Percentiles rank a stretch among this genome's conserved stretches.
phyloP scores from a whole-genome alignment of 2,888 invertebrate genomes.

The Agrotis clavis region DNA sequence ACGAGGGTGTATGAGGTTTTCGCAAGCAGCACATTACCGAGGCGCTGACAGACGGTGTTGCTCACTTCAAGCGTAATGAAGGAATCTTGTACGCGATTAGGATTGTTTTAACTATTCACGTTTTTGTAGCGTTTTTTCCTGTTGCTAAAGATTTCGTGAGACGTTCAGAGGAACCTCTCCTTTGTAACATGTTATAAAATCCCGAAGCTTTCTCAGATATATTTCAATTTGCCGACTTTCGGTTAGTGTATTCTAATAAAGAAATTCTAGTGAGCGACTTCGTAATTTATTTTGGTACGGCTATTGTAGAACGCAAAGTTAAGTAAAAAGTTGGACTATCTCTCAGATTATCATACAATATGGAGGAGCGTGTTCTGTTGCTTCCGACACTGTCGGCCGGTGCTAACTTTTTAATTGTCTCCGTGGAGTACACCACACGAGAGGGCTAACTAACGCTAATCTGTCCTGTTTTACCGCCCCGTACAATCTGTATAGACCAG shows the following conservation, averaged over 20 bases:
- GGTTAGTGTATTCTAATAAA: conserved; percentile 59
- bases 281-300: conserved; percentile 57
- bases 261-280: conserved; percentile 53
- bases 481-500: no score
- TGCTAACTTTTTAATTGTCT: conserved; percentile 65
- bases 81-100: conserved; percentile 71
- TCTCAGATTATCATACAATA: conserved; percentile 70
- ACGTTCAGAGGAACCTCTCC: neutral
- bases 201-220: conserved; percentile 13
- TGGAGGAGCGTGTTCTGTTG: conserved; percentile 58
- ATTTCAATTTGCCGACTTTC: conserved; percentile 44
- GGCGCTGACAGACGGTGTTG: neutral
- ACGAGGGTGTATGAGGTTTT: conserved; percentile 1
- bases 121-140: conserved; percentile 47
- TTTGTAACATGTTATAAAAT: conserved; percentile 12
- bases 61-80: conserved; percentile 63
- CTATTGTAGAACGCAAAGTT: conserved; percentile 59
- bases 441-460: conserved; percentile 52
- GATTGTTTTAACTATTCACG: conserved; percentile 68
- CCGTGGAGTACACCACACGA: conserved; percentile 36
- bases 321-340: conserved; percentile 69
- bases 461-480: conserved; percentile 36
- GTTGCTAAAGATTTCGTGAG: conserved; percentile 28
- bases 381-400: conserved; percentile 44
- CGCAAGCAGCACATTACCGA: conserved; percentile 29